Percentiles rank a stretch among this genome's conserved stretches.
phyloP scores from a whole-genome alignment of 2,797 vertebrate genomes.

The Melanotaenia pygmaea region DNA sequence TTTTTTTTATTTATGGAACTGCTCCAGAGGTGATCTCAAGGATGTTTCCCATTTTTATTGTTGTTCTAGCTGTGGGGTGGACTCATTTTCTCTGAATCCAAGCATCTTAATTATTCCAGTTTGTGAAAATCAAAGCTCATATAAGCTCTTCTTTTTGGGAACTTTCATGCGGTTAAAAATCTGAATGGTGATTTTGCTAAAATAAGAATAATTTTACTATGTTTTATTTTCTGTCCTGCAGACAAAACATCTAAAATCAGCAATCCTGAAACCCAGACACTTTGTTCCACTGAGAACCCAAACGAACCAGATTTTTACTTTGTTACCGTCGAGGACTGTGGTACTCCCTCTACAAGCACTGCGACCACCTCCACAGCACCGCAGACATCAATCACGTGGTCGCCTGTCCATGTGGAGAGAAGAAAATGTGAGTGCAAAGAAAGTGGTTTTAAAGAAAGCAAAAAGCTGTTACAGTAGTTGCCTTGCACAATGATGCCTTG shows the following conservation, averaged over 20 bases:
- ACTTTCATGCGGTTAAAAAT: too few species aligned
- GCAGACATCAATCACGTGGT: not conserved
- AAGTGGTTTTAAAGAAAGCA: not conserved
- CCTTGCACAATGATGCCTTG: not conserved
- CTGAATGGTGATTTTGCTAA: too few species aligned
- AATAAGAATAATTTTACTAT: too few species aligned
- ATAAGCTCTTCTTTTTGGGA: too few species aligned
- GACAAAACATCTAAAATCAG: not conserved
- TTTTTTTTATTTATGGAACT: not conserved
- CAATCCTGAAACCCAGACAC: not conserved
- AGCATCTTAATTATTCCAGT: too few species aligned
- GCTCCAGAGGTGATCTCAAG: not conserved
- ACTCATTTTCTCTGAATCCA: too few species aligned
- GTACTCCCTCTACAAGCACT: not conserved
- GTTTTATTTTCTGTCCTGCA: not conserved
- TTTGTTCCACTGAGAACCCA: not conserved
- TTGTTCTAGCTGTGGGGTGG: not conserved
- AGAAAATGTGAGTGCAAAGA: not conserved
- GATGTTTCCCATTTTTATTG: not conserved
- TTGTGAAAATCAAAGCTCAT: too few species aligned
- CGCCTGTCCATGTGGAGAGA: not conserved
- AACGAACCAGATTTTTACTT: conserved; percentile 1
- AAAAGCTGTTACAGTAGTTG: not conserved
- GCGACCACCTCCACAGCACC: not conserved
- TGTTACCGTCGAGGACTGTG: not conserved